Base-by-base conservation (phyloP, 2,888 invertebrate species). In the Eledona agricola region DNA sequence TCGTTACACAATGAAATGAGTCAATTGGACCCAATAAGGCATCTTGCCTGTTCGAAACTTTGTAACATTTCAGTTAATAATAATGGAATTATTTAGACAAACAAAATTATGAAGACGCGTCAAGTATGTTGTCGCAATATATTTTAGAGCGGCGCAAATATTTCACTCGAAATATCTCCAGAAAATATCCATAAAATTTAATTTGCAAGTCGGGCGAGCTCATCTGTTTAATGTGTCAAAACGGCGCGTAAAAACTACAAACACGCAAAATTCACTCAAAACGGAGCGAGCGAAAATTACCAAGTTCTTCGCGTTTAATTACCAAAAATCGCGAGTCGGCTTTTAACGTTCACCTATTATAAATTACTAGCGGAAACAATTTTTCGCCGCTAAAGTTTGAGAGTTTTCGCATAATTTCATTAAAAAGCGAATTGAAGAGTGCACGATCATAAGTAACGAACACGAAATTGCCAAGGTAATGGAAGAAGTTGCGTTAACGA, bases 1-100 rank as follows among this genome's bases (percentile, higher is more conserved):
- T 29, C 31, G 31, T 49, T 49, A 38, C 49, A 49, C 38, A 49
- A 49, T 49, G 19, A 31, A 31, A 29, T 49, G 49, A 49, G 28
- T 49, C 47, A 47, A 49, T 49, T 49, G 15, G 6, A 38, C 38
- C n/a, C 20, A 37, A 38, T 37, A 31, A 15, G 49, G 49, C 22
- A 49, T 29, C 15, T 38, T 23, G 31, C 15, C 10, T 37, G 29
- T 37, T 28, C 26, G 9, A 11, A 22, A 20, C n/a, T n/a, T n/a
- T n/a, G n/a, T n/a, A n/a, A n/a, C n/a, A n/a, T n/a, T n/a, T n/a
- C n/a, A n/a, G n/a, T n/a, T n/a, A n/a, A n/a, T n/a, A n/a, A n/a
- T n/a, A n/a, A n/a, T n/a, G n/a, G n/a, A n/a, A n/a, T n/a, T n/a
- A n/a, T n/a, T 9, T 26, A 1, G 9, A 26, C 26, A 11, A 26